phyloP scores from a whole-genome alignment of 2,797 vertebrate species.

The Sitta carolinensis region DNA sequence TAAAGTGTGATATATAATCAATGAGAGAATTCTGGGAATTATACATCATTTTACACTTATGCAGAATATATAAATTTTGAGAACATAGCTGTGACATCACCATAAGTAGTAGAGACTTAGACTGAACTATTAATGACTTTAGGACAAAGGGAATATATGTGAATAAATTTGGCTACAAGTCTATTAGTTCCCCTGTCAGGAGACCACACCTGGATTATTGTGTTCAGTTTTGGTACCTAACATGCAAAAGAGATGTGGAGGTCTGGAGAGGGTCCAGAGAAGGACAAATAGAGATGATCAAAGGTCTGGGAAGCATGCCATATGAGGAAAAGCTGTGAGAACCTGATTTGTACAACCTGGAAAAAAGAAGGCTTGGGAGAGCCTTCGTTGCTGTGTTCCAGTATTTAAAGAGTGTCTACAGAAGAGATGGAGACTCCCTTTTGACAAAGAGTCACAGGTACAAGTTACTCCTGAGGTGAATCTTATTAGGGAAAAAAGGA shows the following conservation, averaged over 20 bases:
- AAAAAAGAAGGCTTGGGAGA: not conserved
- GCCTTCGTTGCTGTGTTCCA: not conserved
- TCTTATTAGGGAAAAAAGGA: not conserved
- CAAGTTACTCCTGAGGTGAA: not conserved
- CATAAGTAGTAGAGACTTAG: not conserved
- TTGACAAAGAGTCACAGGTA: not conserved
- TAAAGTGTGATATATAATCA: not conserved
- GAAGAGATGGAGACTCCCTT: not conserved
- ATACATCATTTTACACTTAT: not conserved
- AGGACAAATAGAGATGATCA: not conserved
- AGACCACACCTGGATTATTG: not conserved
- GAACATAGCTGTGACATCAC: not conserved
- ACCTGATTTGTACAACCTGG: not conserved
- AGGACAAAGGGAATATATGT: rapidly evolving
- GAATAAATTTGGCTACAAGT: not conserved
- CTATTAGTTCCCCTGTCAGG: not conserved
- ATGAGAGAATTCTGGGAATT: not conserved
- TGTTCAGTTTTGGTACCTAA: not conserved
- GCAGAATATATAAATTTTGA: not conserved
- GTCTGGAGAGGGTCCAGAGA: not conserved
- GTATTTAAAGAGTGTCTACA: not conserved
- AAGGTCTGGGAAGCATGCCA: not conserved
- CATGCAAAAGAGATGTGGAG: not conserved
- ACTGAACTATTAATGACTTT: not conserved
- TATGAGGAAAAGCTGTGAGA: not conserved